Percentiles rank a stretch among this genome's conserved stretches.
phyloP scores from a whole-genome alignment of 2,888 invertebrate species.

The Aphodius sticticus region DNA sequence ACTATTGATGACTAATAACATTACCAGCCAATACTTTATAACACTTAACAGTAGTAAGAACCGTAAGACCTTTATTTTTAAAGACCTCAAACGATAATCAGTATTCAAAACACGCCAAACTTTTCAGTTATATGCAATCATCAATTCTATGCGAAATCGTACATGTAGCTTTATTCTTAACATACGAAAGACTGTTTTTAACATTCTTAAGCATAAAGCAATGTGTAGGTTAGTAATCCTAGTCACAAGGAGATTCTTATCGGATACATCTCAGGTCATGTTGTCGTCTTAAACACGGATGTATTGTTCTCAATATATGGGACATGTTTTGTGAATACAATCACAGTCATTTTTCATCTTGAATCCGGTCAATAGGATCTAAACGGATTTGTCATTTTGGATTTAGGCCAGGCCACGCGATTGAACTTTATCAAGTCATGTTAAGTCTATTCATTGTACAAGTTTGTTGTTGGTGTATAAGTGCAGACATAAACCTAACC shows the following conservation, averaged over 20 bases:
- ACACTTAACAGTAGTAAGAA: background rate
- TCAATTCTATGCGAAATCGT: background rate
- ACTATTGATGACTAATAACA: background rate
- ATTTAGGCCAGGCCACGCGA: background rate
- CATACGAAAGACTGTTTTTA: background rate
- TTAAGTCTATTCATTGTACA: background rate
- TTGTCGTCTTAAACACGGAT: background rate
- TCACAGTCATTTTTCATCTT: background rate
- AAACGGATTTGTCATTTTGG: background rate
- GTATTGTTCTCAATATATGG: background rate
- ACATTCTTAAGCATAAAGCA: constrained; percentile 4
- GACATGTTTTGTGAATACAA: background rate
- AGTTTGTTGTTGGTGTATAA: background rate
- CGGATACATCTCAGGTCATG: background rate
- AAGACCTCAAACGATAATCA: background rate
- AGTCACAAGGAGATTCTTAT: background rate
- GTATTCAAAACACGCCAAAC: background rate
- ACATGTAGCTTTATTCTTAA: background rate
- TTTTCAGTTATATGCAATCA: background rate
- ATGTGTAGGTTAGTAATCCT: background rate
- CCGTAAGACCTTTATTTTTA: background rate
- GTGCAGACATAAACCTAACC: too few relatives aligned
- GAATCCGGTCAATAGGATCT: background rate
- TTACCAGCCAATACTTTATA: background rate
- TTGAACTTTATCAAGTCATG: background rate